phyloP scores from a whole-genome alignment of 1,140 invertebrate species.

The Steinernema khuongi region DNA sequence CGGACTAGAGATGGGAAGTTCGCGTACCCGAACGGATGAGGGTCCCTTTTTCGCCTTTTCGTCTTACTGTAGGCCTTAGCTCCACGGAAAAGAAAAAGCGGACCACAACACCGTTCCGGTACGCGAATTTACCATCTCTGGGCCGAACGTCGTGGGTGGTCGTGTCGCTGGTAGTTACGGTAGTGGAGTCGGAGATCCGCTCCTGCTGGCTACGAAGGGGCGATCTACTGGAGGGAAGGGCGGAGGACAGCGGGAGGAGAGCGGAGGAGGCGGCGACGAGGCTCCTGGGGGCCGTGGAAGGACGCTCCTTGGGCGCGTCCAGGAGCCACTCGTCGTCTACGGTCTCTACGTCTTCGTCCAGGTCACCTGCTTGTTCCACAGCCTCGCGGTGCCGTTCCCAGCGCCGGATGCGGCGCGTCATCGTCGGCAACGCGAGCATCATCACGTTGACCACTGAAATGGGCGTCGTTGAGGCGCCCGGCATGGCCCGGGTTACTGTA shows the following conservation, averaged over 20 bases:
- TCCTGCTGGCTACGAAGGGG: background rate
- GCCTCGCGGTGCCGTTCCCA: slow-evolving; percentile 50
- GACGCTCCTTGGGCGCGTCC: slow-evolving; percentile 12
- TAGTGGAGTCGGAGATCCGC: slow-evolving; percentile 2
- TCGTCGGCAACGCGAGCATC: slow-evolving; percentile 54
- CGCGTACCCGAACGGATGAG: background rate
- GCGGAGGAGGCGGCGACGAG: slow-evolving; percentile 22
- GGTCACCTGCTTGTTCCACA: slow-evolving; percentile 51
- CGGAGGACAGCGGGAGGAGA: background rate
- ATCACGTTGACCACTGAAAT: slow-evolving; percentile 54
- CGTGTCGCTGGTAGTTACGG: background rate
- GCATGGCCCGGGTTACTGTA: background rate
- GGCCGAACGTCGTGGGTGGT: slow-evolving; percentile 2
- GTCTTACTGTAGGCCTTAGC: too few species aligned
- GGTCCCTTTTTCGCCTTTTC: slow-evolving; percentile 17
- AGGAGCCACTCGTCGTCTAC: slow-evolving; percentile 23
- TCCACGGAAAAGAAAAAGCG: too few species aligned
- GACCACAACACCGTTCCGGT: too few species aligned
- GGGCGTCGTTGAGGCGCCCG: background rate
- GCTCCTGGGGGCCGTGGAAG: slow-evolving; percentile 17
- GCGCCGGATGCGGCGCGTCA: slow-evolving; percentile 48
- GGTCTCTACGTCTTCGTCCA: slow-evolving; percentile 30
- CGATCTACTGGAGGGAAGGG: background rate
- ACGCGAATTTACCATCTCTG: too few species aligned
- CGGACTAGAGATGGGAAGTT: background rate